A percentile compares a stretch with the other conserved stretches of the same genome.
Conservation (phyloP, 2,888 invertebrate genomes). For the Hyposoter didymator region DNA sequence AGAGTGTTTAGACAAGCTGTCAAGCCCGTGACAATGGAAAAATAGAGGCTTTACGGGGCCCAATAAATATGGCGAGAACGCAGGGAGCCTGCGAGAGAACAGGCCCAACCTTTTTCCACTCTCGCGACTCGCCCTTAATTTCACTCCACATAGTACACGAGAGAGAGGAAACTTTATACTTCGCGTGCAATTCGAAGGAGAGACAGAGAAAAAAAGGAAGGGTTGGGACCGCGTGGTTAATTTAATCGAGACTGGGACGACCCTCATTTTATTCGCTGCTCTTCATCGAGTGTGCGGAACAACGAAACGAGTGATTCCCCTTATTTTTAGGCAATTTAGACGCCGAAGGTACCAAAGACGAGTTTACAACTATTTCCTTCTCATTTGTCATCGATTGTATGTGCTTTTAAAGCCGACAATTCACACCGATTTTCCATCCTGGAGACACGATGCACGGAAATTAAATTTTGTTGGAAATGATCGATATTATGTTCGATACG, state of each 20-base stretch:
- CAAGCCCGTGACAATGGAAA: constrained; percentile 75
- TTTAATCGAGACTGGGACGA: constrained; percentile 67
- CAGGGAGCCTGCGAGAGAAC: constrained; percentile 45
- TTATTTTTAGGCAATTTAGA: constrained; percentile 10
- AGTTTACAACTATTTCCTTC: not conserved
- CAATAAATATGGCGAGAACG: constrained; percentile 69
- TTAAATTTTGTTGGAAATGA: too few relatives aligned
- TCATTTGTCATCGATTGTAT: constrained; percentile 23
- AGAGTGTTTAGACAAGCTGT: constrained; percentile 81
- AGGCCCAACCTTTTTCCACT: constrained; percentile 8
- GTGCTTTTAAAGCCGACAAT: not conserved
- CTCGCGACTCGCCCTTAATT: constrained; percentile 28
- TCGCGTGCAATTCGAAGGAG: not conserved
- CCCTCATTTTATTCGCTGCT: constrained; percentile 49
- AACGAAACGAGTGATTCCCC: constrained; percentile 6
- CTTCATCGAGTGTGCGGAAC: constrained; percentile 34
- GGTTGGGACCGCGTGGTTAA: constrained; percentile 61
- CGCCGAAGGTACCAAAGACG: not conserved
- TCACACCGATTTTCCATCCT: not conserved
- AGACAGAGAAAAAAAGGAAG: constrained; percentile 4
- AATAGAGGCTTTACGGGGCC: constrained; percentile 66
- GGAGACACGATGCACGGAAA: not conserved
- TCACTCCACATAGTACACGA: constrained; percentile 8
- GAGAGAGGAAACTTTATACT: not conserved
- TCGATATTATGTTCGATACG: too few relatives aligned